Conservation (phyloP, 1,140 invertebrate genomes). For the Macrocentrus cingulum region DNA sequence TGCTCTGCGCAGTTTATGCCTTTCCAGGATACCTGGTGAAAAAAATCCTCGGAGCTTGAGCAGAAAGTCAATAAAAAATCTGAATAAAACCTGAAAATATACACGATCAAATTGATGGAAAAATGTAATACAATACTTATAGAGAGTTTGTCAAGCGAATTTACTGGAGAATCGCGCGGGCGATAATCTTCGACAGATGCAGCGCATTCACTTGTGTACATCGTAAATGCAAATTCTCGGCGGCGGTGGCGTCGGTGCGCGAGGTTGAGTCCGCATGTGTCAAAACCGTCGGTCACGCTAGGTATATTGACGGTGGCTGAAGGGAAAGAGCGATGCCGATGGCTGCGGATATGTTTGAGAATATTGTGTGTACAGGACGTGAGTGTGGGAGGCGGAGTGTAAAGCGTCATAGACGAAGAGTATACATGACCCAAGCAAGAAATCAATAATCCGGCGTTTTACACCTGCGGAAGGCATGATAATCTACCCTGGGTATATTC, state of each 20-base stretch:
- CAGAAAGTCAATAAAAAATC: background rate
- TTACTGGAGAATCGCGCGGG: too few relatives aligned
- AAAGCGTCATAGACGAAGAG: background rate
- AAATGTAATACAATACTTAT: too few relatives aligned
- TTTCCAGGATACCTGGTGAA: slow-evolving; percentile 61
- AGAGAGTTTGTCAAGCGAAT: too few relatives aligned
- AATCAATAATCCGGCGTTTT: slow-evolving; percentile 40
- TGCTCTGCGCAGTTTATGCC: slow-evolving; percentile 56
- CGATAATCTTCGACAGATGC: slow-evolving; percentile 1
- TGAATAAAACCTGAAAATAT: background rate
- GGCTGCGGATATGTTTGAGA: too few relatives aligned
- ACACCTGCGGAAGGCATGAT: slow-evolving; percentile 30
- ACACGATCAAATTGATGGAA: too few relatives aligned
- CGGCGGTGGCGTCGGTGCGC: background rate
- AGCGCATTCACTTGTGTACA: too few relatives aligned
- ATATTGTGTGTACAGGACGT: background rate
- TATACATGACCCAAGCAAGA: slow-evolving; percentile 33
- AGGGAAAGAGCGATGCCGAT: background rate
- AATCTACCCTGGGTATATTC: slow-evolving; percentile 23
- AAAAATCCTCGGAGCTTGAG: slow-evolving; percentile 54
- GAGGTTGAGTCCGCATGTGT: slow-evolving; percentile 5
- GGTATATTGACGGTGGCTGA: background rate
- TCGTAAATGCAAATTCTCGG: slow-evolving; percentile 23
- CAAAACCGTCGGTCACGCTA: slow-evolving; percentile 1
- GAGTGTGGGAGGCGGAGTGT: background rate